A percentile compares a stretch with the other conserved stretches of the same genome.
These are phyloP conservation scores for Allacma fusca DNA, from an alignment of 2,888 invertebrate species.

Conservation along the genomic window DNA sequence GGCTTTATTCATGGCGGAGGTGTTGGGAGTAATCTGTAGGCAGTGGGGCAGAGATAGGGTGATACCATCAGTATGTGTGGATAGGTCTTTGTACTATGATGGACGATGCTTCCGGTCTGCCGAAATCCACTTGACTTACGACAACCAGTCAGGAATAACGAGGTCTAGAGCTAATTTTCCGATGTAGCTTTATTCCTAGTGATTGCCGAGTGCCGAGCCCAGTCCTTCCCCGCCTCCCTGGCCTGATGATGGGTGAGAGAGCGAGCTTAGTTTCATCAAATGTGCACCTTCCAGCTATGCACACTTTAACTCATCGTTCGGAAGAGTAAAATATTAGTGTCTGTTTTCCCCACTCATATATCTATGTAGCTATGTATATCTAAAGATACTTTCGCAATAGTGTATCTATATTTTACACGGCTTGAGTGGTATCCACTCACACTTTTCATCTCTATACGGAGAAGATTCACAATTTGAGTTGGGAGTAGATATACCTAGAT, in stretches of 20 bases:
- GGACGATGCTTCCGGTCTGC: slow-evolving; percentile 7
- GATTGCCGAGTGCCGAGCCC: no score
- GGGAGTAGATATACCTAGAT: no score
- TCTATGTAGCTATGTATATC: no score
- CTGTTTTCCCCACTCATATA: background rate
- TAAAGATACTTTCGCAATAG: no score
- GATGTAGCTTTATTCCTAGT: background rate
- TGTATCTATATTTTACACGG: no score
- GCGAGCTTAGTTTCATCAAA: background rate
- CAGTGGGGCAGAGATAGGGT: no score
- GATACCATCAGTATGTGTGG: background rate
- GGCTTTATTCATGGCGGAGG: background rate
- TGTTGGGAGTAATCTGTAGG: no score
- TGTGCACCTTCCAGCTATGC: background rate
- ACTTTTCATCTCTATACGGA: no score
- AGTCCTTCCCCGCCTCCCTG: background rate
- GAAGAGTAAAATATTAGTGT: background rate
- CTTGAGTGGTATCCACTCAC: no score
- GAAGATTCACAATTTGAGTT: no score
- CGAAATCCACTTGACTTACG: slow-evolving; percentile 24
- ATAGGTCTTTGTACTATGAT: slow-evolving; percentile 18
- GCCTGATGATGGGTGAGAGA: background rate
- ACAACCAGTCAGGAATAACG: slow-evolving; percentile 6
- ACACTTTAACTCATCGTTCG: background rate
- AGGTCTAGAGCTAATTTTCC: slow-evolving; percentile 9